Evolutionary conservation across 2,113 vertebrate genomes (phyloP).

Genomic region (Dasyprocta punctata): DNA sequence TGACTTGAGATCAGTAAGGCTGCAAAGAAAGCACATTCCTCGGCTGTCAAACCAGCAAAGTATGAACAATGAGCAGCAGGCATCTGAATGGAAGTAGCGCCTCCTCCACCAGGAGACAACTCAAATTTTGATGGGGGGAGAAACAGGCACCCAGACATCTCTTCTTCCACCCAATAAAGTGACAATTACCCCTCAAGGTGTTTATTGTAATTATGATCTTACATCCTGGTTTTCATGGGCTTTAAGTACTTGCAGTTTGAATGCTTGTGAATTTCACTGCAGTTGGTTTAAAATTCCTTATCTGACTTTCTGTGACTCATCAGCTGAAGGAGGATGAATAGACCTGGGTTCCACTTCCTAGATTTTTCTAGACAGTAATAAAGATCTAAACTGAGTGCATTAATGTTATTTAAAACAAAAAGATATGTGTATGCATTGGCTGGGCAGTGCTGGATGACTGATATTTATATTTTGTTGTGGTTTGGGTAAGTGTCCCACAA

Average conservation of each 20-base stretch:
- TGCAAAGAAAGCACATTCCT: background rate
- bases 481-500: background rate
- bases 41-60: background rate
- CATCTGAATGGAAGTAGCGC: background rate
- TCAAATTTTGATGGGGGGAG: background rate
- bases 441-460: background rate
- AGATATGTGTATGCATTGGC: background rate
- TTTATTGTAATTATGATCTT: background rate
- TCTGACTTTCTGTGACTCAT: background rate
- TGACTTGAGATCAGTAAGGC: background rate
- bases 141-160: background rate
- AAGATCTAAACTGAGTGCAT: background rate
- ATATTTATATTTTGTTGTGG: background rate
- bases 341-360: background rate
- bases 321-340: background rate
- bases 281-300: background rate
- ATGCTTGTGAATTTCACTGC: background rate
- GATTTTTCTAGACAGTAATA: background rate
- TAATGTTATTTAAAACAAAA: background rate
- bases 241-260: background rate
- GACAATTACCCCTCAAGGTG: background rate
- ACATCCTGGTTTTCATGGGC: background rate
- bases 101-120: background rate
- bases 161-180: background rate
- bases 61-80: background rate